phyloP scores from a whole-genome alignment of 2,888 invertebrate genomes.

The Cerastis leucographa region DNA sequence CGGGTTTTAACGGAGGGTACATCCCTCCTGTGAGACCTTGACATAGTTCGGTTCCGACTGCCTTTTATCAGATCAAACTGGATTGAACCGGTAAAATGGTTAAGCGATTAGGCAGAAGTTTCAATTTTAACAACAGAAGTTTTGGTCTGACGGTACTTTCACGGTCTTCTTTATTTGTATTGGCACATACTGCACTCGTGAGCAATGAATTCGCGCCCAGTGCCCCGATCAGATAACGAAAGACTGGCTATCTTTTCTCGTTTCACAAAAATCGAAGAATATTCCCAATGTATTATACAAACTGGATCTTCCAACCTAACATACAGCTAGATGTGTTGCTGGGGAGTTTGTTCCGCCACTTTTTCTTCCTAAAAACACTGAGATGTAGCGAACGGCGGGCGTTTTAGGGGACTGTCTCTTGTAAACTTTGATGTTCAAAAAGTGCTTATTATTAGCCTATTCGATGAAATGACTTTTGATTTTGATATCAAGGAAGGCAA shows the following conservation, averaged over 20 bases:
- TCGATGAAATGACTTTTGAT: background rate
- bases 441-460: no score
- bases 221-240: background rate
- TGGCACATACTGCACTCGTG: background rate
- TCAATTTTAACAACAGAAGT: background rate
- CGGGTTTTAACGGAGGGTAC: slow-evolving; percentile 44
- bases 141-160: background rate
- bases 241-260: background rate
- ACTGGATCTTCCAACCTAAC: no score
- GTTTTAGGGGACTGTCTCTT: no score
- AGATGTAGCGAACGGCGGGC: no score
- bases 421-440: no score
- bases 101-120: slow-evolving; percentile 14
- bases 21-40: slow-evolving; percentile 53
- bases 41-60: slow-evolving; percentile 52
- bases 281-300: no score
- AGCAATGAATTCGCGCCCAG: background rate
- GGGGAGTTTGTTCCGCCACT: no score
- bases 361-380: no score
- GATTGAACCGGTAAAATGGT: slow-evolving; percentile 28
- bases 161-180: background rate
- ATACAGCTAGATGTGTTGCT: no score
- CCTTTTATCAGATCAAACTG: slow-evolving; percentile 53
- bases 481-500: no score
- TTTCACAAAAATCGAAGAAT: no score